Evolutionary conservation across 1,140 invertebrate genomes (phyloP), one percentile per base, ranked within the genome.

Genomic region (Chrysoperla carnea): DNA sequence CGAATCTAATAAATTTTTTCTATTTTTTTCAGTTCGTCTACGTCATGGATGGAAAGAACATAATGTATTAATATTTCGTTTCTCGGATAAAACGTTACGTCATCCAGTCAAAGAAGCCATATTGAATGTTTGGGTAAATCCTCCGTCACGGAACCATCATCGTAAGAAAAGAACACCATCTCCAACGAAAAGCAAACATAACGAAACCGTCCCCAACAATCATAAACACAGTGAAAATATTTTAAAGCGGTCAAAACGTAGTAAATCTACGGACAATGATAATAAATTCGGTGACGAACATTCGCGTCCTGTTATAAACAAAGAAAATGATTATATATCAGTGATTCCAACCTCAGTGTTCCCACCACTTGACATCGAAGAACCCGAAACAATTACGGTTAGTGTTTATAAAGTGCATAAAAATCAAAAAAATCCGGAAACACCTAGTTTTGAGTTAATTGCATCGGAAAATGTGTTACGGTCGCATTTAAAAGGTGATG

Each of bases 21-120:
- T 38, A 15, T 40, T 46, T 42, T 12, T 63, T 59, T 35, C 57
- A 65, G 62, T 58, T 59, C 55, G 59, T 46, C 40, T 65, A 38
- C 48, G 61, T 37, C 63, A 67, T 44, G 50, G 46, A 14, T 46
- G 51, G 43, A 49, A 53, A 46, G 58, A 50, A 11, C 56, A 60
- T 38, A 60, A 66, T 44, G 55, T 62, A 39, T 56, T 64, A 17
- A 63, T 64, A 48, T 72, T 72, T 45, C 58, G 60, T 13, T 68
- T 71, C 40, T 61, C 67, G 2, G 61, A 69, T 6, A 63, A 61
- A 39, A 57, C 66, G 14, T 55, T 58, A 6, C 60, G 62, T 38
- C 61, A 61, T 44, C 59, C 61, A 41, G 64, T 72, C 1, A 50
- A 59, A 29, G 61, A 59, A 41, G 66, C 68, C 1, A 55, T 59